phyloP scores from a whole-genome alignment of 2,888 invertebrate species.

The Drosophila prostipennis region DNA sequence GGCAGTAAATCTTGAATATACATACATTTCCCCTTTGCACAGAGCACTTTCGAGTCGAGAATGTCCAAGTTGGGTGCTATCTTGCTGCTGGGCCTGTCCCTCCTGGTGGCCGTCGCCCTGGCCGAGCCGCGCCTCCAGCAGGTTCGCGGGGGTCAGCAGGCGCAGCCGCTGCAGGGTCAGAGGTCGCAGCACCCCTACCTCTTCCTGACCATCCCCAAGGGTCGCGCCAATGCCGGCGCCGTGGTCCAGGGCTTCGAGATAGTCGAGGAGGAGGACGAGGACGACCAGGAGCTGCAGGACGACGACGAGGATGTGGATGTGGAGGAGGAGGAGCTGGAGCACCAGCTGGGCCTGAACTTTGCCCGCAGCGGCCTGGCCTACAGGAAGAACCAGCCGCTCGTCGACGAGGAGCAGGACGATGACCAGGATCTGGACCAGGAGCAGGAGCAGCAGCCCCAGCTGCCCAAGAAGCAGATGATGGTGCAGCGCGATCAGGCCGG shows the following conservation, averaged over 20 bases:
- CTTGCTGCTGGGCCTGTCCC: constrained; percentile 57
- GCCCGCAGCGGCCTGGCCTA: constrained; percentile 22
- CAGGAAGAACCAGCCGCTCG: background rate
- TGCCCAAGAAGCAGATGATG: constrained; percentile 74
- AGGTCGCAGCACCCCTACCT: constrained; percentile 74
- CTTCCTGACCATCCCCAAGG: constrained; percentile 72
- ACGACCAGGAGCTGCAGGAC: constrained; percentile 36
- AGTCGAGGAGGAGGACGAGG: constrained; percentile 54
- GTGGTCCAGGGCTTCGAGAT: constrained; percentile 71
- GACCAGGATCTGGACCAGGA: constrained; percentile 22
- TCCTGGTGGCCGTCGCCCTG: constrained; percentile 58
- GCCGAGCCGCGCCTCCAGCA: constrained; percentile 64
- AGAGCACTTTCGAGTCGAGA: no score
- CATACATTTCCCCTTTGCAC: no score
- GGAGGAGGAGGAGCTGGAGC: constrained; percentile 13
- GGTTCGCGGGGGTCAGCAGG: constrained; percentile 15
- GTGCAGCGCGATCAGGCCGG: constrained; percentile 76
- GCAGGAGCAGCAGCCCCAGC: constrained; percentile 8
- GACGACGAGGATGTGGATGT: background rate
- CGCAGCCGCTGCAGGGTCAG: constrained; percentile 25
- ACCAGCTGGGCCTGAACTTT: constrained; percentile 33
- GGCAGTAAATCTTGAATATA: background rate
- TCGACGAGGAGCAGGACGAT: constrained; percentile 22
- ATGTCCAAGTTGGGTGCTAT: constrained; percentile 58
- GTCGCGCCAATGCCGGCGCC: constrained; percentile 66